Conservation (phyloP, 2,888 invertebrate species). For the Acrocyrtus sp. region DNA sequence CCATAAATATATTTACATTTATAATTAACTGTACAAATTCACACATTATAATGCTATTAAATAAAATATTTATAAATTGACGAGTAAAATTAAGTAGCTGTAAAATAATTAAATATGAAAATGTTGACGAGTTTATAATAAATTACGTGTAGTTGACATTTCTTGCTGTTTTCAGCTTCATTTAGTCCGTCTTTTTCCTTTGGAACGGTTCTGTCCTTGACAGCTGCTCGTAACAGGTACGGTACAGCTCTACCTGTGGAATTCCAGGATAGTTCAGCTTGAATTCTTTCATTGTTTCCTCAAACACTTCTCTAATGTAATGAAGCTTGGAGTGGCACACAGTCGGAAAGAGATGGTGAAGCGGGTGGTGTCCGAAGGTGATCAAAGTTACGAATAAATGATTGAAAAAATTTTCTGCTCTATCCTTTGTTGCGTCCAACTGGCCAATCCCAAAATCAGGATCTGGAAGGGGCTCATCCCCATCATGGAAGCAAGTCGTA, state of each 20-base stretch:
- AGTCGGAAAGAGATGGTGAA: constrained; percentile 71
- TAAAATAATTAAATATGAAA: no score
- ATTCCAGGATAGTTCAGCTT: constrained; percentile 67
- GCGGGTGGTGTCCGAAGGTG: constrained; percentile 77
- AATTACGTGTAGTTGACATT: no score
- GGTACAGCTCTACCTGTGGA: constrained; percentile 72
- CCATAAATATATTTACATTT: no score
- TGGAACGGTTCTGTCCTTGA: constrained; percentile 68
- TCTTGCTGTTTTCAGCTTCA: no score
- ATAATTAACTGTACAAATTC: no score
- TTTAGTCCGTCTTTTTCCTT: background rate
- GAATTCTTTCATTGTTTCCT: constrained; percentile 75
- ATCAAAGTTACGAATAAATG: constrained; percentile 64
- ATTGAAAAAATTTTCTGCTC: constrained; percentile 73
- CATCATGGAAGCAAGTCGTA: constrained; percentile 68
- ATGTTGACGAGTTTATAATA: no score
- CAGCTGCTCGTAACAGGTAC: constrained; percentile 76
- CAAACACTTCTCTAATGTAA: constrained; percentile 73
- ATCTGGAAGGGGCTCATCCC: constrained; percentile 61
- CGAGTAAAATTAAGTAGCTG: no score
- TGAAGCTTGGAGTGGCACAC: constrained; percentile 79
- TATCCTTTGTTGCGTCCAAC: constrained; percentile 78
- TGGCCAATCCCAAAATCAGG: constrained; percentile 71
- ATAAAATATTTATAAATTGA: no score
- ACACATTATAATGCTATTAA: no score